These are phyloP conservation scores for Brachionus calyciflorus DNA, from an alignment of 1,140 invertebrate species.

Conservation along the genomic window DNA sequence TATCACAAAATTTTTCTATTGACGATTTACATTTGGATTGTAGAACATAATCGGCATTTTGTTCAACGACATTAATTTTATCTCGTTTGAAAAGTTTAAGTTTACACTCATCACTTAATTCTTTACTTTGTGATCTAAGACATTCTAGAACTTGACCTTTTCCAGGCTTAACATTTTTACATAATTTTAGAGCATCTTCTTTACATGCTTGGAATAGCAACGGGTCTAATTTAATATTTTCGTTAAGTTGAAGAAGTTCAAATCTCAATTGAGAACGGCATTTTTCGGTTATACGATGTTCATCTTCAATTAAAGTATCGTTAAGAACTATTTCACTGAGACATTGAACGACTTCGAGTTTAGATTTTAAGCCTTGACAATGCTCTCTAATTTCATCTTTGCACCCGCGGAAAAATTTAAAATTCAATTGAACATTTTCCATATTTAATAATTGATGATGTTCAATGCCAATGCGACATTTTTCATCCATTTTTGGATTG, in stretches of 20 bases:
- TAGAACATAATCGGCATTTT: slow-evolving; percentile 78
- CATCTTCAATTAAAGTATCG: slow-evolving; percentile 53
- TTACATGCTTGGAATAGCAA: slow-evolving; percentile 72
- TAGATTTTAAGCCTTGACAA: slow-evolving; percentile 25
- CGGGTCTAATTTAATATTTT: slow-evolving; percentile 80
- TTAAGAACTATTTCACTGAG: slow-evolving; percentile 41
- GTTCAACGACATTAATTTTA: slow-evolving; percentile 78
- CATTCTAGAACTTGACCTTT: slow-evolving; percentile 57
- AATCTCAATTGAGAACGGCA: slow-evolving; percentile 78
- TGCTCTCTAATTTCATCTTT: slow-evolving; percentile 13
- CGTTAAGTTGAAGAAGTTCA: slow-evolving; percentile 64
- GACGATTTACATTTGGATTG: slow-evolving; percentile 77
- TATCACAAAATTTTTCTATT: slow-evolving; percentile 64
- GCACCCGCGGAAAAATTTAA: slow-evolving; percentile 14
- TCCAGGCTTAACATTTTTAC: slow-evolving; percentile 70
- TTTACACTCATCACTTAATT: slow-evolving; percentile 71
- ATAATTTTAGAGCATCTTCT: slow-evolving; percentile 74
- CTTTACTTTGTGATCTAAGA: slow-evolving; percentile 47
- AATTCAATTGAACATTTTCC: slow-evolving; percentile 46
- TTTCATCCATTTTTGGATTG: slow-evolving; percentile 69
- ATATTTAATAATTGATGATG: slow-evolving; percentile 67
- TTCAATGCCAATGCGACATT: slow-evolving; percentile 87
- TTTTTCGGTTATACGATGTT: slow-evolving; percentile 74
- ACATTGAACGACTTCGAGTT: slow-evolving; percentile 43
- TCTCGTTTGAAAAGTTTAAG: slow-evolving; percentile 69